These are phyloP conservation scores for Adelges cooleyi DNA, from an alignment of 1,140 invertebrate genomes.

Conservation along the genomic window DNA sequence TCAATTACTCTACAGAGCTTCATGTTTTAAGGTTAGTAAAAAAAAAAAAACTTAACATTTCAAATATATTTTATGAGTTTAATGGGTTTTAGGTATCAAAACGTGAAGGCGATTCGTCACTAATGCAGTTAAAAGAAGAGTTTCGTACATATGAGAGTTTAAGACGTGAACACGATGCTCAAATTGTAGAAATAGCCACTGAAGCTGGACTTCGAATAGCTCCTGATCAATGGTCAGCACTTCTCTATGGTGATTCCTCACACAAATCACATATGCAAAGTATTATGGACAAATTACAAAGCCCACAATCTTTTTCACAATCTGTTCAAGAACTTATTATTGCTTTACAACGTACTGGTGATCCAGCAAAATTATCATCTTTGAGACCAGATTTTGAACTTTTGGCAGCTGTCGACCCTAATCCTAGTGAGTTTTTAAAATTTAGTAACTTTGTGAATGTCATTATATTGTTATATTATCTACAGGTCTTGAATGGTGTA, in stretches of 20 bases:
- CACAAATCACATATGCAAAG: slow-evolving; percentile 99
- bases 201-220: slow-evolving; percentile 93
- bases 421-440: slow-evolving; percentile 45
- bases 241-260: slow-evolving; percentile 86
- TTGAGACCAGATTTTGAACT: slow-evolving; percentile 69
- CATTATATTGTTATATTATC: not conserved
- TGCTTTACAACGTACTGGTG: slow-evolving; percentile 78
- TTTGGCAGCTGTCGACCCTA: slow-evolving; percentile 74
- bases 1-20: slow-evolving; percentile 91
- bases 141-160: slow-evolving; percentile 89
- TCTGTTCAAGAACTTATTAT: slow-evolving; percentile 86
- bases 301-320: slow-evolving; percentile 70
- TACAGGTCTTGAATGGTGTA: slow-evolving; percentile 44
- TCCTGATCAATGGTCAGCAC: slow-evolving; percentile 94
- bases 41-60: not conserved
- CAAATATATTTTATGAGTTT: not conserved
- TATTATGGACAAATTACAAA: slow-evolving; percentile 90
- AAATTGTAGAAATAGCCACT: slow-evolving; percentile 94
- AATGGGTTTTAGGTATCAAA: slow-evolving; percentile 69
- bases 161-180: slow-evolving; percentile 92
- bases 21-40: slow-evolving; percentile 82
- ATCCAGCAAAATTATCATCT: slow-evolving; percentile 70
- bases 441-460: not conserved
- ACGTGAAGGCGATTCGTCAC: slow-evolving; percentile 88
- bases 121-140: slow-evolving; percentile 98